Evolutionary conservation across 2,888 invertebrate species (phyloP).

Genomic region (Carterocephalus palaemon): DNA sequence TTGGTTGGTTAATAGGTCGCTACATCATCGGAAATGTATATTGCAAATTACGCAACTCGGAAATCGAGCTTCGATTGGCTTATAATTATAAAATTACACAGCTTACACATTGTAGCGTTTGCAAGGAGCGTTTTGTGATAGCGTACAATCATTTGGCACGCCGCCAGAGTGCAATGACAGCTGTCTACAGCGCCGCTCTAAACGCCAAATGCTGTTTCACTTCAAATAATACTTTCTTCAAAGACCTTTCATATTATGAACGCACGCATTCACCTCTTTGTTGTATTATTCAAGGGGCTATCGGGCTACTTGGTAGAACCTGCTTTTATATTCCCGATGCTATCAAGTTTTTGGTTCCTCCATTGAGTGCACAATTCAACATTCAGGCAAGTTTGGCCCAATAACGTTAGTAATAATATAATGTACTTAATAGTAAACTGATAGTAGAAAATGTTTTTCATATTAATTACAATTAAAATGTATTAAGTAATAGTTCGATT

Average conservation of each 20-base stretch:
- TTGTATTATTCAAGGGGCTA: no score
- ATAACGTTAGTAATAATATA: no score
- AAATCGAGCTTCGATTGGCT: constrained; percentile 10
- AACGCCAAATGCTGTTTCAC: constrained; percentile 24
- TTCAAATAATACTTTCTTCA: constrained; percentile 24
- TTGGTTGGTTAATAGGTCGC: no score
- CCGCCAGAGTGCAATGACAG: constrained; percentile 19
- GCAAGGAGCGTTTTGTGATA: constrained; percentile 18
- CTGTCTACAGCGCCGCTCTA: constrained; percentile 21
- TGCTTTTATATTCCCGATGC: no score
- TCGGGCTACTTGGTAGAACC: no score
- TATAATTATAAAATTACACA: constrained; percentile 23
- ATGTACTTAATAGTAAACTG: no score
- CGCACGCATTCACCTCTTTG: constrained; percentile 8
- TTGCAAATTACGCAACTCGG: no score
- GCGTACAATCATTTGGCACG: constrained; percentile 23
- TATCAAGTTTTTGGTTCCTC: no score
- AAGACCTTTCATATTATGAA: constrained; percentile 19
- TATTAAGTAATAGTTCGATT: constrained; percentile 61
- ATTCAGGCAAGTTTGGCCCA: no score
- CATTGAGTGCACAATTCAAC: no score
- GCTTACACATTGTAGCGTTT: constrained; percentile 10
- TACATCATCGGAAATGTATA: no score
- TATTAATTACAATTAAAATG: constrained; percentile 70
- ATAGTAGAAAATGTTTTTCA: constrained; percentile 59